phyloP scores from a whole-genome alignment of 2,888 invertebrate species.

The Melanargia galathea region DNA sequence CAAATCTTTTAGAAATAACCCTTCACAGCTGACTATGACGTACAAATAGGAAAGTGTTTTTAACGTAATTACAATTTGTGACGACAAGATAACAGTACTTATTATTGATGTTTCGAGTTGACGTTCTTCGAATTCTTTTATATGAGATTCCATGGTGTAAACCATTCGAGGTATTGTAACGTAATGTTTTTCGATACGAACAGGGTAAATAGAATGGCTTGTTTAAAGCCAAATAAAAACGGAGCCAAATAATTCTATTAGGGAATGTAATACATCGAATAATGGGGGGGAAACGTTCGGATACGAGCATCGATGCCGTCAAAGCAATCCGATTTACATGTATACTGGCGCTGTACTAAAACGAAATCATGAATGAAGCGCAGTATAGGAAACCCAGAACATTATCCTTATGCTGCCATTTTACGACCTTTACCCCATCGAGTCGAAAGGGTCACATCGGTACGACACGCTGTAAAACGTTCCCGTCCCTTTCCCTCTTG shows the following conservation, averaged over 20 bases:
- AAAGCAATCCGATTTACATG: conserved; percentile 81
- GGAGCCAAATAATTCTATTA: conserved; percentile 60
- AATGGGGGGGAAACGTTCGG: conserved; percentile 65
- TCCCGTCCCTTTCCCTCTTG: conserved; percentile 64
- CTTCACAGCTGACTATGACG: no score
- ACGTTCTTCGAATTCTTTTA: background rate
- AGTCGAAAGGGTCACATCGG: conserved; percentile 78
- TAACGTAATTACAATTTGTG: no score
- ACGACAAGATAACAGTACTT: no score
- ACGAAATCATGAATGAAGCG: conserved; percentile 82
- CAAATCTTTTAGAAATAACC: no score
- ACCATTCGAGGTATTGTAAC: conserved; percentile 14
- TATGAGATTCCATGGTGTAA: background rate
- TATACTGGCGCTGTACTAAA: conserved; percentile 77
- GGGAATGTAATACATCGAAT: conserved; percentile 70
- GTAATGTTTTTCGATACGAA: conserved; percentile 20
- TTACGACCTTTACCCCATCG: conserved; percentile 82
- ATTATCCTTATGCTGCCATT: conserved; percentile 83
- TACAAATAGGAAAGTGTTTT: no score
- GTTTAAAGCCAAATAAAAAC: conserved; percentile 45
- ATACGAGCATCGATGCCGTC: conserved; percentile 70
- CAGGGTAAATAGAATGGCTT: conserved; percentile 37
- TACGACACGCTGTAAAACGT: conserved; percentile 73
- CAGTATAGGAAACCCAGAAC: conserved; percentile 81
- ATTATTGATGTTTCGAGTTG: background rate